Percentiles rank a stretch among this genome's conserved stretches.
These are phyloP conservation scores for Cyclina sinensis DNA, from an alignment of 1,140 invertebrate genomes.

Conservation along the genomic window DNA sequence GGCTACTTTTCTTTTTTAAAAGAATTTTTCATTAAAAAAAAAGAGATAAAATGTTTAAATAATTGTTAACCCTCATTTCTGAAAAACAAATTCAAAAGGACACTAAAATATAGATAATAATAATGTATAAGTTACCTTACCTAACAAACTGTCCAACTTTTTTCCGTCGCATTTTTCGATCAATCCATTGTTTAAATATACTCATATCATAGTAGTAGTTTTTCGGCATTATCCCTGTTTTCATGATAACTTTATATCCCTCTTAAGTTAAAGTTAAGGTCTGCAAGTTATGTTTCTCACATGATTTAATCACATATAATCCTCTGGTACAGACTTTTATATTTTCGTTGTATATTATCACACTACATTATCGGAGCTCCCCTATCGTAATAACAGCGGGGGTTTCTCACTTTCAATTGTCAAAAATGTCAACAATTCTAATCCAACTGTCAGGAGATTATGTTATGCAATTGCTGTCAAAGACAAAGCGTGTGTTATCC, in stretches of 20 bases:
- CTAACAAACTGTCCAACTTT: constrained; percentile 68
- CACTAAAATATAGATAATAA: too few relatives aligned
- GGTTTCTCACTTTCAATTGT: constrained; percentile 3
- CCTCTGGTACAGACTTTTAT: too few relatives aligned
- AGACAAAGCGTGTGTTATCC: neutral
- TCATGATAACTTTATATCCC: neutral
- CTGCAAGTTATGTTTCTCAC: too few relatives aligned
- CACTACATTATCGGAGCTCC: neutral
- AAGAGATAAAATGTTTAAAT: too few relatives aligned
- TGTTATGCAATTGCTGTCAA: constrained; percentile 7
- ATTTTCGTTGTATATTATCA: too few relatives aligned
- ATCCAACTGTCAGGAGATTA: constrained; percentile 13
- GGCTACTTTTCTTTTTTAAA: too few relatives aligned
- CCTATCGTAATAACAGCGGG: neutral
- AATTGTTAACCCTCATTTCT: too few relatives aligned
- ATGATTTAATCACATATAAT: too few relatives aligned
- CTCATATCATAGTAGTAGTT: constrained; percentile 77
- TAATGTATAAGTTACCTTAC: constrained; percentile 9
- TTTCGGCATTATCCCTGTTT: constrained; percentile 66
- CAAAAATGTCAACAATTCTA: constrained; percentile 4
- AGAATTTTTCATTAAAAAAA: too few relatives aligned
- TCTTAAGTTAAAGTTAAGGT: neutral
- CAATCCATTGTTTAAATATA: constrained; percentile 74
- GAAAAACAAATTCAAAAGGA: too few relatives aligned
- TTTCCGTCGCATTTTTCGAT: constrained; percentile 69